Percentiles rank a stretch among this genome's conserved stretches.
These are phyloP conservation scores for Pelecanoides urinatrix DNA, from an alignment of 2,113 vertebrate species.

Conservation along the genomic window DNA sequence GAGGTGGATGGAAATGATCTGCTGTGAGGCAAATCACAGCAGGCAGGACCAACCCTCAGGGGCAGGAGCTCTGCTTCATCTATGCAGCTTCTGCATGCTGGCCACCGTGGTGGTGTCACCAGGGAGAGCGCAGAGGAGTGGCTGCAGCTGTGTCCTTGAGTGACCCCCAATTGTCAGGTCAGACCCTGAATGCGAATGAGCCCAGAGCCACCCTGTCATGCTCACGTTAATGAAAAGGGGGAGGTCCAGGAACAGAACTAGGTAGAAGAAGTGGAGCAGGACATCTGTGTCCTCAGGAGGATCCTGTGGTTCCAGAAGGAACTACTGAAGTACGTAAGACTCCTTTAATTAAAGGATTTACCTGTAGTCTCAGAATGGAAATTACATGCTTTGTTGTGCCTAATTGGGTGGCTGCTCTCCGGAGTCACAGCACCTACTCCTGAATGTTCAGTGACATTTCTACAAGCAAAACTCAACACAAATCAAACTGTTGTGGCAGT, in stretches of 20 bases:
- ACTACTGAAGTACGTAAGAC: conserved; percentile 16
- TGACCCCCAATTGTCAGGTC: not conserved
- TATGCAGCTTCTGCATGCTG: not conserved
- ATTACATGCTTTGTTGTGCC: not conserved
- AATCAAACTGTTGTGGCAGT: not conserved
- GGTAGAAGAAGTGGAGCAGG: conserved; percentile 34
- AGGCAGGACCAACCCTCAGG: not conserved
- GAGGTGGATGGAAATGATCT: not conserved
- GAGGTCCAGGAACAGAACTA: not conserved
- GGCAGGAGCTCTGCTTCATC: not conserved
- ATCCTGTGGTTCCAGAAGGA: conserved; percentile 28
- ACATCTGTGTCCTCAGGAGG: conserved; percentile 35
- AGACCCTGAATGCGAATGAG: not conserved
- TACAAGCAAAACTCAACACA: not conserved
- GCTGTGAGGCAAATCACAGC: not conserved
- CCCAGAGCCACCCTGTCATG: not conserved
- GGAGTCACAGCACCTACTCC: not conserved
- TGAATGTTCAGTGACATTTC: not conserved
- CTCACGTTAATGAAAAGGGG: conserved; percentile 7
- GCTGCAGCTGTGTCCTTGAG: conserved; percentile 6
- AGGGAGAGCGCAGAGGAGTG: not conserved
- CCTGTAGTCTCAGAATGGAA: not conserved
- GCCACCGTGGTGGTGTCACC: not conserved
- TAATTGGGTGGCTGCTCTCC: not conserved
- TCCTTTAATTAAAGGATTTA: conserved; percentile 55